Percentiles rank a stretch among this genome's conserved stretches.
phyloP scores from a whole-genome alignment of 2,797 vertebrate genomes.

The Lindbergichthys nudifrons region DNA sequence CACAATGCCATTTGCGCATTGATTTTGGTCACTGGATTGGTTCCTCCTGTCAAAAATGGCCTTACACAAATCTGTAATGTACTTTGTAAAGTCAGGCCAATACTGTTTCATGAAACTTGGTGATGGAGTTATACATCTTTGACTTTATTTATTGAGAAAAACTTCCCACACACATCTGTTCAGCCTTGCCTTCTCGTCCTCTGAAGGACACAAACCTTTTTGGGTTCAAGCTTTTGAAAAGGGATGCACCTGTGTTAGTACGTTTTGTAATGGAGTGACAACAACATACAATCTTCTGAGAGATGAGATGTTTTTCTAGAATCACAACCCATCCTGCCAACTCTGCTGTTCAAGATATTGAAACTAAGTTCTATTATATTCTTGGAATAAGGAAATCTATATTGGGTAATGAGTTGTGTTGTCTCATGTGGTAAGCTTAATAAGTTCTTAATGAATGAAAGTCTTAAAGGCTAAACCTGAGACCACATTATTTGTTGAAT shows the following conservation, averaged over 20 bases:
- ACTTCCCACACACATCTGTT: conserved; percentile 6
- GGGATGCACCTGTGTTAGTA: background rate
- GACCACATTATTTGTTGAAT: background rate
- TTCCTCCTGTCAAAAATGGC: background rate
- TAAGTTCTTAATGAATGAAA: conserved; percentile 5
- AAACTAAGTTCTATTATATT: conserved; percentile 19
- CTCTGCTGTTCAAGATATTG: conserved; percentile 8
- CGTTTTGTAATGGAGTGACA: background rate
- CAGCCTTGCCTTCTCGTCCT: background rate
- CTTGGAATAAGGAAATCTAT: conserved; percentile 12
- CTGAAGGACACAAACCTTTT: conserved; percentile 29
- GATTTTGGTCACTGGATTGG: background rate
- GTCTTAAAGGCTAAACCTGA: conserved; percentile 4
- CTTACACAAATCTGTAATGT: background rate
- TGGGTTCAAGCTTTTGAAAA: conserved; percentile 2
- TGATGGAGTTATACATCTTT: background rate
- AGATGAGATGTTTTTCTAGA: conserved; percentile 11
- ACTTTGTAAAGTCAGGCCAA: background rate
- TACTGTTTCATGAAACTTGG: background rate
- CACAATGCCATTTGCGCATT: background rate
- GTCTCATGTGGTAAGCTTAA: background rate
- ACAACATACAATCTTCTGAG: background rate
- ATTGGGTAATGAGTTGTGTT: conserved; percentile 6
- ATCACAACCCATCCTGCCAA: background rate
- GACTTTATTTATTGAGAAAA: background rate